Conservation (phyloP, 2,888 invertebrate species). For the Auanema sp. region DNA sequence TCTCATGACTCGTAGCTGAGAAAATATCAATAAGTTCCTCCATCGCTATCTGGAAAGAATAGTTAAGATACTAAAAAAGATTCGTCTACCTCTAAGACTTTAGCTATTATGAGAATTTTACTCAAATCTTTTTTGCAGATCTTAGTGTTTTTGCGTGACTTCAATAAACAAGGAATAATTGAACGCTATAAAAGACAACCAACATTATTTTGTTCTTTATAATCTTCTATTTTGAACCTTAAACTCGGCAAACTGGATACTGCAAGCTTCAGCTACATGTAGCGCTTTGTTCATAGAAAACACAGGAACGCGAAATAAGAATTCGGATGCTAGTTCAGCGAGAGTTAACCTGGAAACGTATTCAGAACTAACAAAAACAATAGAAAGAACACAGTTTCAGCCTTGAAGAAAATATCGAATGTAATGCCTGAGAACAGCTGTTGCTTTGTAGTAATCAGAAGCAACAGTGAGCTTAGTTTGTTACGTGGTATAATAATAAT, state of each 20-base stretch:
- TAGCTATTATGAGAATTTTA: conserved; percentile 28
- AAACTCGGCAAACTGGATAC: conserved; percentile 25
- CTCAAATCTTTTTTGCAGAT: conserved; percentile 29
- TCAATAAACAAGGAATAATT: conserved; percentile 30
- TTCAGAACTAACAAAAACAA: conserved; percentile 1
- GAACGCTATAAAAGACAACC: conserved; percentile 17
- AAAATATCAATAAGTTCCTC: conserved; percentile 17
- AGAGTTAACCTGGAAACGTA: conserved; percentile 23
- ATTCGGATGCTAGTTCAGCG: conserved; percentile 33
- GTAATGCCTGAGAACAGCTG: conserved; percentile 9
- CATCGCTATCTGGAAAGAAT: conserved; percentile 9
- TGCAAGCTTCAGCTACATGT: conserved; percentile 30
- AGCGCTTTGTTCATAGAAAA: conserved; percentile 22
- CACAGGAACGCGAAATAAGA: conserved; percentile 31
- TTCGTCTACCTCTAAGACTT: conserved; percentile 23
- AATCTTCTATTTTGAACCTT: conserved; percentile 12
- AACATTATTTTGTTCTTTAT: background rate
- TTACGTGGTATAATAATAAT: conserved; percentile 4
- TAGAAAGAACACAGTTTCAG: background rate
- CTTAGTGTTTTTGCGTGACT: conserved; percentile 21
- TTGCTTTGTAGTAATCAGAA: conserved; percentile 2
- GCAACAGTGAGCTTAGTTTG: background rate
- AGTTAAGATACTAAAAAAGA: conserved; percentile 2
- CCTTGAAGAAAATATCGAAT: background rate
- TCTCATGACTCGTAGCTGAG: conserved; percentile 18